Evolutionary conservation across 2,113 vertebrate species (phyloP).

Genomic region (Eulacestoma nigropectus): DNA sequence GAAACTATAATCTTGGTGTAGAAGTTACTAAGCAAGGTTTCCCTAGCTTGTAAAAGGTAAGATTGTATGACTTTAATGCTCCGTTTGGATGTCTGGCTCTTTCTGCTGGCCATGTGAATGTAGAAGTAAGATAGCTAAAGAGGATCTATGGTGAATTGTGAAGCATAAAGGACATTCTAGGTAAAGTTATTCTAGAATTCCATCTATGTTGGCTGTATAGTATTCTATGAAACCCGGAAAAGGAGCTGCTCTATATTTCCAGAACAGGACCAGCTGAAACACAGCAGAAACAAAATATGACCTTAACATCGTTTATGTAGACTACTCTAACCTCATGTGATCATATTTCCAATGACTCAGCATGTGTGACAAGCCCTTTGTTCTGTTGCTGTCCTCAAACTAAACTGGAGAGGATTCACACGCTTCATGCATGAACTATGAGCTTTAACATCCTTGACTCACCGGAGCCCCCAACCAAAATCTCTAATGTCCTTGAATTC

Average conservation of each 20-base stretch:
- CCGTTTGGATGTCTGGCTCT: background rate
- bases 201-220: background rate
- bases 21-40: background rate
- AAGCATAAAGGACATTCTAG: background rate
- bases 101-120: background rate
- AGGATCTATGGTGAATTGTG: background rate
- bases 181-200: background rate
- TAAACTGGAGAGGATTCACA: constrained; percentile 40
- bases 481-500: constrained; percentile 13
- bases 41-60: background rate
- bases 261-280: constrained; percentile 62
- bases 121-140: background rate
- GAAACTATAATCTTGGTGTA: background rate
- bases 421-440: constrained; percentile 49
- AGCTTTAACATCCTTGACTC: constrained; percentile 41
- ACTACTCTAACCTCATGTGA: constrained; percentile 29
- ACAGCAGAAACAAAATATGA: constrained; percentile 65
- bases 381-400: constrained; percentile 43
- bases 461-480: background rate
- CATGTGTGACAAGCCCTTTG: constrained; percentile 59
- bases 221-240: background rate
- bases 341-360: constrained; percentile 57
- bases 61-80: background rate
- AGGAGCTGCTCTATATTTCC: constrained; percentile 53
- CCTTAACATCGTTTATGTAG: constrained; percentile 43